Base-by-base conservation (phyloP, 1,140 invertebrate species). In the Glomeris maerens region DNA sequence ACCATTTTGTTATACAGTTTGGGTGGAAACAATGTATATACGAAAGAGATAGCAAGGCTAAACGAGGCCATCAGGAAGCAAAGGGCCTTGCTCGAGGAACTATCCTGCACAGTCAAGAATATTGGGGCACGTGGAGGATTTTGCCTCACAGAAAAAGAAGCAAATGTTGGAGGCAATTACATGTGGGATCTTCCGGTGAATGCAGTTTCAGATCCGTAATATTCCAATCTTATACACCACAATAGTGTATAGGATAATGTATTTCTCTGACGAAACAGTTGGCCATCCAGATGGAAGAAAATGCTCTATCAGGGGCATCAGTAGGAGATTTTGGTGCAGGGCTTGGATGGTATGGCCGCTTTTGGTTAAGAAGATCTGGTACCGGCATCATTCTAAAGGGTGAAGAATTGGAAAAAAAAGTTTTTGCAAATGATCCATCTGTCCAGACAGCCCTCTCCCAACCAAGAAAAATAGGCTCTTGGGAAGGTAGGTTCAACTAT, bases 311-410 rank as follows among this genome's bases (percentile, higher is more conserved):
- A 38, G 21, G 21, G 14, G 10, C 31, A 22, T 5, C 13, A 4
- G 28, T 48, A 3, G 46, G 46, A 4, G 46, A 48, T 21, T 48
- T 48, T 5, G 46, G 46, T 38, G 46, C 46, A 17, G 46, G 46
- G 5, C 28, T 48, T 4, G 46, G 46, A 5, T 48, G 46, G 46
- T 48, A 48, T 22, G 46, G 26, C 26, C 40, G 40, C 4, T 42
- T 42, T 42, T 42, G 40, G 40, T 5, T 42, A 25, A 5, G 40
- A 5, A 42, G 25, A 42, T 21, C 40, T 5, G 20, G 5, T 5
- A 10, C 4, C 17, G n/a, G n/a, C n/a, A 21, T 42, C 17, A 17
- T 4, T 17, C 7, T n/a, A 42, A 17, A 5, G 10, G 22, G 22
- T 5, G 29, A 46, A n/a, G 4, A 36, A 29, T n/a, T 27, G 4